Evolutionary conservation across 2,113 vertebrate species (phyloP), one percentile per base, ranked within the genome.

Genomic region (Rhinichthys klamathensis): DNA sequence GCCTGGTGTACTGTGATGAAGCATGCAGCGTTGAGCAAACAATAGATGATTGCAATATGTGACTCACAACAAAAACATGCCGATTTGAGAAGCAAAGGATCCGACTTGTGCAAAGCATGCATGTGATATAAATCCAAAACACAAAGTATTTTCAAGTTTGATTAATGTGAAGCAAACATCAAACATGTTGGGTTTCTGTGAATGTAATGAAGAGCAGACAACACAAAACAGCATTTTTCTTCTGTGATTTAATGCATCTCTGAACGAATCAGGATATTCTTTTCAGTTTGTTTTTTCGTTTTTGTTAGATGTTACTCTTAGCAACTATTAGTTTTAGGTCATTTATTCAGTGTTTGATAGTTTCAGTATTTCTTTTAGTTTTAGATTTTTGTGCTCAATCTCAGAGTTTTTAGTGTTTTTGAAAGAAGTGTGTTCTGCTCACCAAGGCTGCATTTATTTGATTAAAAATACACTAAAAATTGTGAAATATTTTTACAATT

Each of bases 41-140:
- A 89, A 89, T 83, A 73, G 84, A 54, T 76, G 70, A 86, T 84
- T 84, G 41, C 8, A 41, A 41, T 10, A 61, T 86, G 44, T 86
- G 86, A 89, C 69, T 85, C 86, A 77, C 73, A 70, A 76, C 32
- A 16, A 16, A 61, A 41, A 61, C 51, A 35, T 25, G 76, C 23
- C 44, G 41, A 15, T 49, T 23, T 3, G 16, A 69, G 13, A 21
- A 35, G 16, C 6, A 1, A 70, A 70, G 67, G 38, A n/a, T n/a
- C n/a, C n/a, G n/a, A n/a, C n/a, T n/a, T n/a, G n/a, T n/a, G n/a
- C n/a, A n/a, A 35, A 67, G 61, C 15, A 32, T 35, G 65, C 30
- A 3, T 35, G 0, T 67, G 63, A 67, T 67, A 67, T 35, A 67
- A 9, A 35, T 8, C 65, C 30, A 35, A 35, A 30, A 35, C 5